Evolutionary conservation across 2,888 invertebrate species (phyloP).

Genomic region (Muschampia plurimacula): DNA sequence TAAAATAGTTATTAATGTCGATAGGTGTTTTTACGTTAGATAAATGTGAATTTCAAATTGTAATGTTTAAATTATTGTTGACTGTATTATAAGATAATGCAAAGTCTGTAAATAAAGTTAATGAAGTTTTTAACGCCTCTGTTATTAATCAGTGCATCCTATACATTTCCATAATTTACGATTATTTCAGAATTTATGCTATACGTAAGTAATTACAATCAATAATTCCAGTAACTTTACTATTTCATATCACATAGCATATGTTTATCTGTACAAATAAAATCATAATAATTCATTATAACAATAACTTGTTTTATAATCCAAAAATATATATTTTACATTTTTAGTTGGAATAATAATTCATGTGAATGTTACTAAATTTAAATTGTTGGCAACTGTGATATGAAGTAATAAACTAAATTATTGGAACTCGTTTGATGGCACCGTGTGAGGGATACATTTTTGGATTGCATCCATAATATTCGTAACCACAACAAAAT

Average conservation of each 20-base stretch:
- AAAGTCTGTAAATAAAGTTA: slow-evolving; percentile 85
- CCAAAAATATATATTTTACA: too few species aligned
- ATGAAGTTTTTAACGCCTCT: slow-evolving; percentile 65
- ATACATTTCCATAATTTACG: background rate
- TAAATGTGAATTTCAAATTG: slow-evolving; percentile 80
- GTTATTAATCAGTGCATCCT: slow-evolving; percentile 1
- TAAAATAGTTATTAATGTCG: slow-evolving; percentile 68
- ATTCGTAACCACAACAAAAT: slow-evolving; percentile 65
- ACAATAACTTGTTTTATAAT: too few species aligned
- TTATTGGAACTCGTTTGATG: slow-evolving; percentile 55
- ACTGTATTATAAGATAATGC: slow-evolving; percentile 85
- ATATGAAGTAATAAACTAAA: slow-evolving; percentile 54
- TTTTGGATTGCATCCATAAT: slow-evolving; percentile 79
- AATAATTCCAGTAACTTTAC: too few species aligned
- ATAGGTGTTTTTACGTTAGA: slow-evolving; percentile 81
- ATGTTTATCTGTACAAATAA: too few species aligned
- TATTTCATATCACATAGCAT: too few species aligned
- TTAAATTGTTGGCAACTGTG: slow-evolving; percentile 54
- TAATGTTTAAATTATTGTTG: slow-evolving; percentile 80
- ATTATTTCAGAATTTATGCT: too few species aligned
- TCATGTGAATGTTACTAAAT: slow-evolving; percentile 38
- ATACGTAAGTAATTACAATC: too few species aligned
- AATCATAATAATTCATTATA: too few species aligned
- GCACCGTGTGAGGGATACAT: slow-evolving; percentile 58
- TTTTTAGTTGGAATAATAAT: too few species aligned